Base-by-base conservation (phyloP, 1,140 invertebrate genomes). In the Venturia canescens region DNA sequence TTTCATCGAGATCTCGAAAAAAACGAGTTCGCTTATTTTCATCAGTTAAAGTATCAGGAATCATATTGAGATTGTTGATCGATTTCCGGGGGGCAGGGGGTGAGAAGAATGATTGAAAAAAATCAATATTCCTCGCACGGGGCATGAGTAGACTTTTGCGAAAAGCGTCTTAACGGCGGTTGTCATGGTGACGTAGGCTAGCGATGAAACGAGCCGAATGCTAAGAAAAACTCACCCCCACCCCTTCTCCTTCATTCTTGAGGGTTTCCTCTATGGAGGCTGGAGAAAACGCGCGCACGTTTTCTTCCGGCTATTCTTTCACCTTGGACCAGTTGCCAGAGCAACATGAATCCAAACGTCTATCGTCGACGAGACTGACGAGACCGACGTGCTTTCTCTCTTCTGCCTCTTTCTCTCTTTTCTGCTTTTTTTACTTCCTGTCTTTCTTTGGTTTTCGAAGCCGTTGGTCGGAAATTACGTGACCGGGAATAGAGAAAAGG, bases 301-400 rank as follows among this genome's bases (percentile, higher is more conserved):
- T 67, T 80, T 75, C 74, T 70, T 75, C 79, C 57, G 60, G 79
- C 71, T 80, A 76, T 75, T 80, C 79, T 80, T 80, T 80, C 79
- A 76, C 71, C 78, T 75, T 80, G 74, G 70, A 80, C 53, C 79
- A 80, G 79, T 80, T 80, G 79, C 79, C 53, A 31, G 72, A 80
- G 78, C 78, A 80, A 80, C 70, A 74, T 74, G 57, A 60, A 77
- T 77, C 75, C 75, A 26, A 69, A 29, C 48, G 57, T 44, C 53
- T 76, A 38, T 38, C 53, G 72, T 76, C 38, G 66, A 48, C 72
- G 71, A 38, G 69, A 23, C 75, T 27, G 31, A 48, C 48, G 31
- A 70, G 50, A 34, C 34, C 34, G 34, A 34, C 34, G 34, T 34
- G 44, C 50, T 31, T 82, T 79, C 18, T 27, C 57, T 60, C 66